Conservation (phyloP, 2,888 invertebrate species). For the Leptopilina myrica region DNA sequence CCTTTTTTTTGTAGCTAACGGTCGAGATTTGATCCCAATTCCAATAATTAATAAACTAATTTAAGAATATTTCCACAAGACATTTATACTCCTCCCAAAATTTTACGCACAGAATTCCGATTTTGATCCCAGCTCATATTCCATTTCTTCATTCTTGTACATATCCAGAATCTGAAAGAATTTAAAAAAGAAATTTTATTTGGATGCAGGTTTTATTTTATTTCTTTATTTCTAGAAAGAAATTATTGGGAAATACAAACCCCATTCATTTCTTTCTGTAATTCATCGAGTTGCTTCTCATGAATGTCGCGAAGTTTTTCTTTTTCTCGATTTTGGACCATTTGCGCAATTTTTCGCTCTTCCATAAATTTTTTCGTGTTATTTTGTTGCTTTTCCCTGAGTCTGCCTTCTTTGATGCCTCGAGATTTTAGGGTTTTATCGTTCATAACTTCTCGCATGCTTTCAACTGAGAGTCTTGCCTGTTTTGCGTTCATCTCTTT, state of each 20-base stretch:
- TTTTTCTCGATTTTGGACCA: constrained; percentile 94
- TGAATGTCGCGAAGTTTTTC: constrained; percentile 95
- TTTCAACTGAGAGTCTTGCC: constrained; percentile 97
- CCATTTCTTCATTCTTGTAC: constrained; percentile 95
- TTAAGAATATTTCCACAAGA: constrained; percentile 62
- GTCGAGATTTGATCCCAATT: constrained; percentile 76
- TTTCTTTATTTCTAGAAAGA: no score
- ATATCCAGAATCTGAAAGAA: constrained; percentile 89
- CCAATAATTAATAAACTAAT: constrained; percentile 71
- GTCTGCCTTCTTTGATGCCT: constrained; percentile 95
- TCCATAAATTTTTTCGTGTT: constrained; percentile 99
- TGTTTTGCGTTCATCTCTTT: constrained; percentile 97
- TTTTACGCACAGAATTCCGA: constrained; percentile 91
- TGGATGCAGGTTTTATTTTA: no score
- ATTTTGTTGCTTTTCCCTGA: constrained; percentile 97
- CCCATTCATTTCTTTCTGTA: constrained; percentile 91
- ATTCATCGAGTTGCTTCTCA: constrained; percentile 93
- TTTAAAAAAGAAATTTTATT: not conserved
- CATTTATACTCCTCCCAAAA: constrained; percentile 62
- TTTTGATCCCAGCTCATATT: constrained; percentile 92
- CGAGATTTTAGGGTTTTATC: constrained; percentile 98
- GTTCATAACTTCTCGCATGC: constrained; percentile 95
- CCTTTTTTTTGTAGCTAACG: constrained; percentile 55
- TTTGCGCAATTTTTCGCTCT: constrained; percentile 91
- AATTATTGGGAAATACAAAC: constrained; percentile 78